Evolutionary conservation across 1,140 invertebrate genomes (phyloP), one percentile per base, ranked within the genome.

Genomic region (Drosophila obscura): DNA sequence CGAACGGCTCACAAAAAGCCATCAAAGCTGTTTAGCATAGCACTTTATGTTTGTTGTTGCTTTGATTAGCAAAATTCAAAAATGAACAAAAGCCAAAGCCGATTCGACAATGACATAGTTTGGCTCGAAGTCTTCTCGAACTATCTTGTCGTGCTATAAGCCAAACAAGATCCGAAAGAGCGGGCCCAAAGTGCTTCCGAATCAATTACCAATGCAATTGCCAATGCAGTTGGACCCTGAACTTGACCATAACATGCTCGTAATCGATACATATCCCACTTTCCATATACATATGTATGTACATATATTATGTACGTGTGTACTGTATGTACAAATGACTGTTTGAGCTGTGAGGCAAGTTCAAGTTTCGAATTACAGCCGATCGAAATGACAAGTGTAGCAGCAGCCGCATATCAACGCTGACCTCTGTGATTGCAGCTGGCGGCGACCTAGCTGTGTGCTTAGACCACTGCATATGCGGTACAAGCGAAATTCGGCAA

Each of bases 101-200:
- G 48, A 57, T 57, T 71, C 65, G 65, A 65, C 77, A 75, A 48
- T 85, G 74, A 87, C 77, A 85, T 44, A 83, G 74, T 68, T 85
- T 65, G 22, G 16, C 9, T 52, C 49, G 41, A 49, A 67, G 59
- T 72, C 49, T 78, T 85, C 56, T 71, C 77, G 55, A 67, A 74
- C 43, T 57, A 52, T 79, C 52, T 53, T 50, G 56, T 28, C 13
- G 39, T 63, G 35, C 46, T 51, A 52, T 26, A 60, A 45, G 19
- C 22, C 26, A 52, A 58, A 35, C 5, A n/a, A 62, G 50, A 59
- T 39, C 35, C 11, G 35, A 39, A 5, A 5, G 35, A 53, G 11
- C 43, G 9, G 22, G 22, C 28, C 31, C 22, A 16, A 43, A 49
- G 16, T 41, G 26, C 58, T 73, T 50, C 24, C 22, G 59, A 53